A percentile compares a stretch with the other conserved stretches of the same genome.
Conservation (phyloP, 2,888 invertebrate species). For the Scaptomyza flava region DNA sequence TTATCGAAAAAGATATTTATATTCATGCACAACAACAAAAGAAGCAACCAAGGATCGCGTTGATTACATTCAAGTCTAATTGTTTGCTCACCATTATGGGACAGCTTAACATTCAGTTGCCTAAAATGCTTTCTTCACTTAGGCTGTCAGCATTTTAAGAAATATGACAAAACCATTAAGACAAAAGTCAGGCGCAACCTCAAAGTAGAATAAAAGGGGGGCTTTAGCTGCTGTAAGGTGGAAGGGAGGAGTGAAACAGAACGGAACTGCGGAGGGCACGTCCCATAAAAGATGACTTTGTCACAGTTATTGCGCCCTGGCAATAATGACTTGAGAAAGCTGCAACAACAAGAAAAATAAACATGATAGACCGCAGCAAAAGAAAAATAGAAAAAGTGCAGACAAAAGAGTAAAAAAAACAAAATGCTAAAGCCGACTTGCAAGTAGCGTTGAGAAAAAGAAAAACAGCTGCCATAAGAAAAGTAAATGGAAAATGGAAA, state of each 20-base stretch:
- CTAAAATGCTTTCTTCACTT: slow-evolving; percentile 33
- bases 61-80: not conserved
- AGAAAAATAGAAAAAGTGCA: slow-evolving; percentile 28
- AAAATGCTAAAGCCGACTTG: slow-evolving; percentile 54
- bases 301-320: slow-evolving; percentile 70
- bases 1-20: too few relatives aligned
- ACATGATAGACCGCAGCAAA: slow-evolving; percentile 26
- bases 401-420: slow-evolving; percentile 11
- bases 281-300: slow-evolving; percentile 65
- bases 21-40: not conserved
- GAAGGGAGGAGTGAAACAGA: slow-evolving; percentile 3
- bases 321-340: slow-evolving; percentile 71
- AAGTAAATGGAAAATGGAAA: slow-evolving; percentile 59
- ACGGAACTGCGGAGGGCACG: slow-evolving; percentile 46
- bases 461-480: slow-evolving; percentile 61
- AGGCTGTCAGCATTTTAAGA: slow-evolving; percentile 39
- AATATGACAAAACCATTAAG: slow-evolving; percentile 63
- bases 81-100: not conserved
- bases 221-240: not conserved
- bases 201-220: not conserved
- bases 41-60: not conserved
- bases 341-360: slow-evolving; percentile 25
- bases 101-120: slow-evolving; percentile 2
- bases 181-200: slow-evolving; percentile 60
- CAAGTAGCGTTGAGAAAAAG: slow-evolving; percentile 38